Evolutionary conservation across 2,797 vertebrate species (phyloP), one percentile per base, ranked within the genome.

Genomic region (Anguilla marmorata): DNA sequence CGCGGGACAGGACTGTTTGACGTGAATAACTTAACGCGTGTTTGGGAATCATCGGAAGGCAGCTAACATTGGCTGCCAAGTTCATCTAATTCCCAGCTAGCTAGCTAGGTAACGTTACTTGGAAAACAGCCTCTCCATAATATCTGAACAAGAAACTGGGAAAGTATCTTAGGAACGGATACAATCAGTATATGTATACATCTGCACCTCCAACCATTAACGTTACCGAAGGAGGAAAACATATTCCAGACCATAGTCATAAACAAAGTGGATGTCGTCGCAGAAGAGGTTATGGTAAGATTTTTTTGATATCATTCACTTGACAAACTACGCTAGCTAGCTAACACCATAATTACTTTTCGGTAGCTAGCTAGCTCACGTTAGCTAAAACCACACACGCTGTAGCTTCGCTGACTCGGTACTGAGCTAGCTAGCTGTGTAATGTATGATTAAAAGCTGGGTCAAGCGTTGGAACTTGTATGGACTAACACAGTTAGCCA

Each of bases 181-280:
- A 33, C 83, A 56, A 33, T 54, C 45, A n/a, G 11, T 8, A 48
- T n/a, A 54, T 21, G 24, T 84, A 7, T 14, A n/a, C 2, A 48
- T 19, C 45, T n/a, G 45, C 19, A n/a, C 5, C 21, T 8, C 3
- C 6, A 16, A 1, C n/a, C 80, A n/a, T 7, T 84, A 16, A 84
- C 21, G 50, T 54, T 50, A 12, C n/a, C 45, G 50, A n/a, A n/a
- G 9, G 45, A 83, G 80, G 48, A 45, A 11, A 52, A 82, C 24
- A 1, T 14, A 5, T 76, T 12, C 30, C 21, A 37, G 3, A n/a
- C 48, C n/a, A n/a, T 50, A 50, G 79, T 48, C 79, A 27, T 84
- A 84, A 82, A 45, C 24, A 45, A 84, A 84, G 83, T 84, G 50
- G 83, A 84, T 56, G 83, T 84, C 83, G 52, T 84, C 52, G 52